phyloP scores from a whole-genome alignment of 2,888 invertebrate species.

The Branchellion lobata region DNA sequence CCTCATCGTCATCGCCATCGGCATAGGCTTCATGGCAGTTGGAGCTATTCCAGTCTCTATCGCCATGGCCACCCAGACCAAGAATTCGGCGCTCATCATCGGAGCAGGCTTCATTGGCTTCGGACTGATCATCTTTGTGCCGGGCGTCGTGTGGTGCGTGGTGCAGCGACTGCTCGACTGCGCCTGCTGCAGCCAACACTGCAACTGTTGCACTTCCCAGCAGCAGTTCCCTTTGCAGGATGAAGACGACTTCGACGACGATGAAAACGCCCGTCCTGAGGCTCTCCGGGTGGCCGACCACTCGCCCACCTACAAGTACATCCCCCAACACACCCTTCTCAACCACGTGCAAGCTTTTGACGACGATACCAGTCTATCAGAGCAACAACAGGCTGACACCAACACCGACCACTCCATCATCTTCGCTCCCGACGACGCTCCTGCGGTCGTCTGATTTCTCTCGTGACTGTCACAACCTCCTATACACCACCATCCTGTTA shows the following conservation, averaged over 20 bases:
- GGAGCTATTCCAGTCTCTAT: conserved; percentile 51
- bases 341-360: background rate
- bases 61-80: conserved; percentile 49
- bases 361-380: background rate
- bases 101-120: conserved; percentile 53
- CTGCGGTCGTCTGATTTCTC: no score
- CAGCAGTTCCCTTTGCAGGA: conserved; percentile 11
- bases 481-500: no score
- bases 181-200: conserved; percentile 33
- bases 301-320: no score
- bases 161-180: conserved; percentile 35
- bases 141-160: conserved; percentile 49
- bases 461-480: no score
- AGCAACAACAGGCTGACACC: background rate
- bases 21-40: conserved; percentile 50
- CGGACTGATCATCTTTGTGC: conserved; percentile 51
- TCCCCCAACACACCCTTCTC: conserved; percentile 5
- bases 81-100: conserved; percentile 52
- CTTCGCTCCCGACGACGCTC: background rate
- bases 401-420: background rate
- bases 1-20: conserved; percentile 49
- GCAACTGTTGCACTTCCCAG: conserved; percentile 50
- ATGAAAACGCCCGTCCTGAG: background rate
- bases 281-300: background rate
- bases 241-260: background rate